Percentiles rank a stretch among this genome's conserved stretches.
phyloP scores from a whole-genome alignment of 2,888 invertebrate genomes.

The Cyaniris semiargus region DNA sequence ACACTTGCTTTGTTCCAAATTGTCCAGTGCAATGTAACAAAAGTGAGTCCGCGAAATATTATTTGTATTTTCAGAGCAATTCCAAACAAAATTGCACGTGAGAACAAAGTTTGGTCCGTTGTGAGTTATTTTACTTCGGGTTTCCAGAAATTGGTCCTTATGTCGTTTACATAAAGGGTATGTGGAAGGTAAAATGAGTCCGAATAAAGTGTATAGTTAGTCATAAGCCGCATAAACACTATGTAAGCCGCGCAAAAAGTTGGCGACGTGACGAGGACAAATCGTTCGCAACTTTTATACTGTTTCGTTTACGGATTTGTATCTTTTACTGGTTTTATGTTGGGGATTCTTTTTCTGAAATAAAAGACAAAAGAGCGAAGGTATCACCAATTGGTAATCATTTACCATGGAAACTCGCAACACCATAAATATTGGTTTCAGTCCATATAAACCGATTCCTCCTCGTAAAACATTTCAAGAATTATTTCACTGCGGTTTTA shows the following conservation, averaged over 20 bases:
- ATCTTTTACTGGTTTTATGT: slow-evolving; percentile 15
- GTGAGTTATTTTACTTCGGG: not conserved
- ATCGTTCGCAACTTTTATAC: slow-evolving; percentile 30
- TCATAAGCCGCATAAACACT: slow-evolving; percentile 33
- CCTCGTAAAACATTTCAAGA: not conserved
- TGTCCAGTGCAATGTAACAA: not conserved
- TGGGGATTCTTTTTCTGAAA: not conserved
- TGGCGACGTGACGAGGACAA: slow-evolving; percentile 31
- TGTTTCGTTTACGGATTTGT: slow-evolving; percentile 24
- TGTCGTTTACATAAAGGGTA: not conserved
- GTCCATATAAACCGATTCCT: not conserved
- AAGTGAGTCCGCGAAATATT: slow-evolving; percentile 5
- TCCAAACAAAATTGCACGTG: slow-evolving; percentile 32
- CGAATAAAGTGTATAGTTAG: not conserved
- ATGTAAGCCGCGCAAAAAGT: slow-evolving; percentile 31
- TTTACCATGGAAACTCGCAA: not conserved
- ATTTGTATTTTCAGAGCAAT: not conserved
- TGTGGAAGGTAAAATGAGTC: not conserved
- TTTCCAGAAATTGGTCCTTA: not conserved
- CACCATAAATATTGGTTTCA: not conserved
- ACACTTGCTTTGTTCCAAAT: slow-evolving; percentile 7
- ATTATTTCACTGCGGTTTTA: not conserved
- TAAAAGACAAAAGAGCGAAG: too few species aligned
- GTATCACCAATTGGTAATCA: too few species aligned
- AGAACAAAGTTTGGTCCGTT: not conserved